Evolutionary conservation across 2,797 vertebrate species (phyloP).

Genomic region (Nyctalus aviator): DNA sequence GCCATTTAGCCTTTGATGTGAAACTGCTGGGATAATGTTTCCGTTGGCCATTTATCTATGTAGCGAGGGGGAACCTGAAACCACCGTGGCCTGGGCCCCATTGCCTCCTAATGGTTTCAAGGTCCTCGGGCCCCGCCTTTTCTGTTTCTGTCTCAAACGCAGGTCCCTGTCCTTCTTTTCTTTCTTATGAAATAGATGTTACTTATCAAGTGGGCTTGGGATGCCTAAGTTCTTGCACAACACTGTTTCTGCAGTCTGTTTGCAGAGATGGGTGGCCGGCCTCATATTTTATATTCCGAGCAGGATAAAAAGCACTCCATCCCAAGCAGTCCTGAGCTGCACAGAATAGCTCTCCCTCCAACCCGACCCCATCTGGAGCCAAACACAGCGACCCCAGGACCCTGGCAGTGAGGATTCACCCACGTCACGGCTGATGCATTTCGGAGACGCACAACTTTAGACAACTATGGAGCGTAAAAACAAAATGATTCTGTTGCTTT

Average conservation of each 20-base stretch:
- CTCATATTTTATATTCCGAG: conserved; percentile 51
- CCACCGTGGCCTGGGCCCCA: conserved; percentile 52
- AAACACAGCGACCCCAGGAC: neutral
- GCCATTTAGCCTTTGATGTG: conserved; percentile 86
- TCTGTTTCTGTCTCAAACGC: conserved; percentile 46
- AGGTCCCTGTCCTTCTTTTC: conserved; percentile 40
- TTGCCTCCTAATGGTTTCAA: neutral
- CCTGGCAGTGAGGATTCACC: neutral
- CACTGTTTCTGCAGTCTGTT: conserved; percentile 22
- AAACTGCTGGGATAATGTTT: conserved; percentile 88
- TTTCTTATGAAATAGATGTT: conserved; percentile 5
- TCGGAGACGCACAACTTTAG: too few species aligned
- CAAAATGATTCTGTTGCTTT: too few species aligned
- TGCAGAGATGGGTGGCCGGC: neutral
- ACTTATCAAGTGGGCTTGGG: conserved; percentile 51
- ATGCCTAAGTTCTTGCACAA: conserved; percentile 45
- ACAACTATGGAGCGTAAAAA: too few species aligned
- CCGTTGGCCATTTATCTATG: conserved; percentile 87
- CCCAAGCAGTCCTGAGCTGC: neutral
- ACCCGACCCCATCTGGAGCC: neutral
- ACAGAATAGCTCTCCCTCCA: neutral
- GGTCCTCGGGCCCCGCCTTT: neutral
- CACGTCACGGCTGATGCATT: too few species aligned
- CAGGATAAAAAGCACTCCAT: conserved; percentile 14
- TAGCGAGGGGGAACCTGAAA: conserved; percentile 76